Percentiles rank a stretch among this genome's conserved stretches.
phyloP scores from a whole-genome alignment of 1,140 invertebrate species.

The Hyphantria cunea region DNA sequence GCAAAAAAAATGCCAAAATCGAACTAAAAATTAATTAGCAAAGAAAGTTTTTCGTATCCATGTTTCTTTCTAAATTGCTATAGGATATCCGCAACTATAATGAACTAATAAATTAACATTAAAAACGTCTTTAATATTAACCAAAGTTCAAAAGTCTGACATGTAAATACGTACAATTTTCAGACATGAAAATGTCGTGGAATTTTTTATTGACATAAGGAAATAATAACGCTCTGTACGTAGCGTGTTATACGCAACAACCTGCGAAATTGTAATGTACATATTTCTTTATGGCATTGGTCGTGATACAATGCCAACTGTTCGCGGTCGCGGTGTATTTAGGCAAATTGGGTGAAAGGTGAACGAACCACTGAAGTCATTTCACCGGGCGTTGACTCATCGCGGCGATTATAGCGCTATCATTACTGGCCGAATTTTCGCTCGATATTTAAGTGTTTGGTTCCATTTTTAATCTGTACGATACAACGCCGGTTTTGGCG shows the following conservation, averaged over 20 bases:
- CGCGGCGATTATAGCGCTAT: slow-evolving; percentile 61
- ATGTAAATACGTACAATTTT: too few species aligned
- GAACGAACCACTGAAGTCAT: slow-evolving; percentile 63
- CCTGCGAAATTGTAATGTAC: slow-evolving; percentile 27
- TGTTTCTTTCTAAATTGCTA: too few species aligned
- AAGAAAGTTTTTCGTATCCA: too few species aligned
- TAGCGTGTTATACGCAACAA: slow-evolving; percentile 16
- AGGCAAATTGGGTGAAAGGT: slow-evolving; percentile 78
- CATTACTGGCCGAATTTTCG: slow-evolving; percentile 64
- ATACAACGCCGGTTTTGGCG: neutral
- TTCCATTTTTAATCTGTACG: neutral
- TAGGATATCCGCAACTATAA: too few species aligned
- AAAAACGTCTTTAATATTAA: too few species aligned
- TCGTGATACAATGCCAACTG: slow-evolving; percentile 44
- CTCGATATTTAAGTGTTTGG: slow-evolving; percentile 33
- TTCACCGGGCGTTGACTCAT: slow-evolving; percentile 73
- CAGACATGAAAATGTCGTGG: too few species aligned
- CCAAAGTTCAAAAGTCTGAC: too few species aligned
- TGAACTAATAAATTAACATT: too few species aligned
- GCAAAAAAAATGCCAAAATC: too few species aligned
- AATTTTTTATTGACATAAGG: too few species aligned
- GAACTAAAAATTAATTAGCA: too few species aligned
- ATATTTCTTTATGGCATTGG: slow-evolving; percentile 26
- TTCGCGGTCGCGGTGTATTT: slow-evolving; percentile 56
- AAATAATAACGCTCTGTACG: neutral